Evolutionary conservation across 2,113 vertebrate species (phyloP).

Genomic region (Smithornis capensis): DNA sequence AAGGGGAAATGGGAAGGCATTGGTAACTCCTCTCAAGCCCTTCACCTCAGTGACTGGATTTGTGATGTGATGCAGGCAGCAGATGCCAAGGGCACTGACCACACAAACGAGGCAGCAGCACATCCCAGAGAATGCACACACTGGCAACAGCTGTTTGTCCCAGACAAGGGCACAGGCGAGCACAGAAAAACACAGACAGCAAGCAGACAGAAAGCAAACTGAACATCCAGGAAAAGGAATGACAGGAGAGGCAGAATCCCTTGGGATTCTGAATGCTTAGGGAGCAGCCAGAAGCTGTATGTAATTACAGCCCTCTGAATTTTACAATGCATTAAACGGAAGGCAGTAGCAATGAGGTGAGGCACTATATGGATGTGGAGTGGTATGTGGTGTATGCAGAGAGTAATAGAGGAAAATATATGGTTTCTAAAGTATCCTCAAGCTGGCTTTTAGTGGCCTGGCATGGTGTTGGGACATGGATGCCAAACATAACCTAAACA

Average conservation of each 20-base stretch:
- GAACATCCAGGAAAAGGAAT: background rate
- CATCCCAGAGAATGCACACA: background rate
- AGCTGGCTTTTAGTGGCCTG: background rate
- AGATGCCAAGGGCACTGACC: background rate
- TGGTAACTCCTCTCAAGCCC: background rate
- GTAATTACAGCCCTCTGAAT: background rate
- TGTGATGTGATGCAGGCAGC: background rate
- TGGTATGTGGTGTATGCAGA: background rate
- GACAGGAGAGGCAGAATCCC: background rate
- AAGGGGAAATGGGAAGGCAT: background rate
- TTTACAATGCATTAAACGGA: background rate
- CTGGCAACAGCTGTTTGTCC: background rate
- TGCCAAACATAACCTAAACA: accelerated
- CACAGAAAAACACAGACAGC: background rate
- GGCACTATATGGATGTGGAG: background rate
- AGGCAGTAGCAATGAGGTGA: background rate
- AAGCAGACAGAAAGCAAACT: background rate
- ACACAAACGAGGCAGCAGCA: background rate
- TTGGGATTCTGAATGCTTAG: background rate
- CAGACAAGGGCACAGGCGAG: background rate
- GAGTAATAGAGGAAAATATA: background rate
- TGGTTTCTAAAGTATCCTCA: background rate
- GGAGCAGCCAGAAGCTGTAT: background rate
- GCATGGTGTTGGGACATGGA: background rate
- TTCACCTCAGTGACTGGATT: background rate